Percentiles rank a stretch among this genome's conserved stretches.
Evolutionary conservation across 2,113 vertebrate genomes (phyloP).

Genomic region (Barnardius zonarius): DNA sequence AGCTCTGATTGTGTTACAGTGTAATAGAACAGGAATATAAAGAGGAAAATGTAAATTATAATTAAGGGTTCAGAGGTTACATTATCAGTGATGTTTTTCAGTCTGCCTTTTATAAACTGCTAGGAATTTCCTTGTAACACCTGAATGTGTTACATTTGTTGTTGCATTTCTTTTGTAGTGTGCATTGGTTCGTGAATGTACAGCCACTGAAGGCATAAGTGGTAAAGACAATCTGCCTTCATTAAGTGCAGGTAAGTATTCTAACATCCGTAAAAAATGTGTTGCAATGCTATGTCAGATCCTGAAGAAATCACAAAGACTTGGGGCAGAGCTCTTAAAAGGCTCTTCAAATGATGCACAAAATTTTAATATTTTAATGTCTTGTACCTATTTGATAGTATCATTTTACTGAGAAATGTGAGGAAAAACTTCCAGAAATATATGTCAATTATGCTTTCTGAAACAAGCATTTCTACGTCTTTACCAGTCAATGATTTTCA

Average conservation of each 20-base stretch:
- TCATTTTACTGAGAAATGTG: background rate
- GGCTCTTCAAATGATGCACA: background rate
- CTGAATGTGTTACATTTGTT: background rate
- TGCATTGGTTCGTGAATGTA: conserved; percentile 85
- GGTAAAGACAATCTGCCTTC: conserved; percentile 84
- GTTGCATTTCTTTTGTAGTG: conserved; percentile 76
- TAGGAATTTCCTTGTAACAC: background rate
- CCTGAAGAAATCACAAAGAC: background rate
- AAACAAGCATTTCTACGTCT: background rate
- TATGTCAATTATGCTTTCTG: background rate
- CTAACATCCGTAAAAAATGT: background rate
- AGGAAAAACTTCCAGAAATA: background rate
- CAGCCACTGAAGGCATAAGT: conserved; percentile 70
- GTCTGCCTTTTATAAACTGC: background rate
- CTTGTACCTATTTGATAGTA: background rate
- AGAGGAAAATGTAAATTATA: background rate
- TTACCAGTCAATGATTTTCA: background rate
- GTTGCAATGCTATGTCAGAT: rapidly evolving
- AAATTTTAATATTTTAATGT: background rate
- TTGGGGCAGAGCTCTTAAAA: background rate
- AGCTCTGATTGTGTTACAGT: background rate
- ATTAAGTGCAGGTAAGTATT: conserved; percentile 84
- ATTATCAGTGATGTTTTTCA: background rate
- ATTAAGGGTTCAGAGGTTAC: background rate
- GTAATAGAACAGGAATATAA: background rate